Evolutionary conservation across 92 coral and sea anemone species (phyloP).

Genomic region (Actinernus sp.): DNA sequence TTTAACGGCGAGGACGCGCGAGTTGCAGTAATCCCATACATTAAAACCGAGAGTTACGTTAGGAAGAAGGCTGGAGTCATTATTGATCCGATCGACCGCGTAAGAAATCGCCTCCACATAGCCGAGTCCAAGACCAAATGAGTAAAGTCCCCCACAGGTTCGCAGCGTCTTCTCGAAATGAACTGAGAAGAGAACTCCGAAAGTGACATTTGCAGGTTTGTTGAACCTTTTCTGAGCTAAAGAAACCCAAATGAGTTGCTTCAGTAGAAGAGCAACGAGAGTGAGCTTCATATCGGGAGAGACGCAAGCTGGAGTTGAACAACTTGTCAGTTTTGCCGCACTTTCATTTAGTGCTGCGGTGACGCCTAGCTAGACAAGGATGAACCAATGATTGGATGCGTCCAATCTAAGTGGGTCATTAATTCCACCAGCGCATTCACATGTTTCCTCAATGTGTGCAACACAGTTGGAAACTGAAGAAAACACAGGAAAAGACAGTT

Average conservation of each 20-base stretch:
- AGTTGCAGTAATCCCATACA: conserved; percentile 77
- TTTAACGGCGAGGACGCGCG: conserved; percentile 53
- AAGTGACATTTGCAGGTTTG: conserved; percentile 69
- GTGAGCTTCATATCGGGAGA: too few species aligned
- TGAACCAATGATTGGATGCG: too few species aligned
- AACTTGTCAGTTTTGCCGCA: too few species aligned
- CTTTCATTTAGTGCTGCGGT: too few species aligned
- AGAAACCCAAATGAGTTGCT: background rate
- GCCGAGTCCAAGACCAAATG: conserved; percentile 65
- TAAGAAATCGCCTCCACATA: conserved; percentile 74
- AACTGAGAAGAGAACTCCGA: conserved; percentile 68
- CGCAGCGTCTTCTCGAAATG: conserved; percentile 52
- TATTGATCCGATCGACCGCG: conserved; percentile 64
- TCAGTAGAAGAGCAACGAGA: too few species aligned
- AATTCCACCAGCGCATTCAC: too few species aligned
- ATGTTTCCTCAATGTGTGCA: too few species aligned
- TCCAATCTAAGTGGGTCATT: too few species aligned
- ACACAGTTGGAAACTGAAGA: too few species aligned
- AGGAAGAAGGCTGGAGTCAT: conserved; percentile 51
- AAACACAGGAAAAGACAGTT: too few species aligned
- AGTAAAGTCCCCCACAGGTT: conserved; percentile 57
- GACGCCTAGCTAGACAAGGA: too few species aligned
- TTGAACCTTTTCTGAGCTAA: conserved; percentile 32
- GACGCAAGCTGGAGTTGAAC: too few species aligned
- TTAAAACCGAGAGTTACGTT: conserved; percentile 65